Evolutionary conservation across 2,888 invertebrate genomes (phyloP), one percentile per base, ranked within the genome.

Genomic region (Lomographa bimaculata): DNA sequence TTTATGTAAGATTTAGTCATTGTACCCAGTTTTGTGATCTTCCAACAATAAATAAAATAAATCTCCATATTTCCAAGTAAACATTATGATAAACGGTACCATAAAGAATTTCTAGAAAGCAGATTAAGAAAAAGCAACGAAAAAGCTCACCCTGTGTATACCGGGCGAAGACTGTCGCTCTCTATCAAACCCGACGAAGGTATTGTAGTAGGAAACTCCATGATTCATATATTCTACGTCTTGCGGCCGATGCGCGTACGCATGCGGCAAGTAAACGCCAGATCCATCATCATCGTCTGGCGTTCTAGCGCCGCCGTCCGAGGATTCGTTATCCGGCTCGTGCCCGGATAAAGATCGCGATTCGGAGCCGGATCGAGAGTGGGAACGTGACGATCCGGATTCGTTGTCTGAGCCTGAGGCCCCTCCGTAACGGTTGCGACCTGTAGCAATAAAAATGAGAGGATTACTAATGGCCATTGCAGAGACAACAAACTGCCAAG

Each of bases 311-410:
- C 93, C 93, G 53, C 93, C 93, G 80, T 94, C 94, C 0, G 94
- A 94, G 57, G 94, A 94, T 81, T 94, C 94, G 79, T 94, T 94
- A 72, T 94, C 94, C 29, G 94, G 94, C 68, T 94, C 94, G 79
- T 94, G 93, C 0, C 93, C 93, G 32, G 93, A 93, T 26, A 94
- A 74, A 28, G 93, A 93, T 7, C 92, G 92, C 49, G 95, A 95
- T 55, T 94, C 95, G 2, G 89, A 86, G 0, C 84, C 85, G 25
- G 89, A 87, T 0, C 82, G 74, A 8, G 84, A 82, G 5, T 58
- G 71, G 0, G 95, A 95, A 62, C 94, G 94, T 53, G 95, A 92
- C 32, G 95, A 95, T 61, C 94, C 95, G 1, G 94, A 94, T 67
- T 93, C 93, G 24, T 69, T 75, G 42, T 73, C 92, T 0, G 85